Evolutionary conservation across 2,888 invertebrate species (phyloP), one percentile per base, ranked within the genome.

Genomic region (Drosophila longiperda): DNA sequence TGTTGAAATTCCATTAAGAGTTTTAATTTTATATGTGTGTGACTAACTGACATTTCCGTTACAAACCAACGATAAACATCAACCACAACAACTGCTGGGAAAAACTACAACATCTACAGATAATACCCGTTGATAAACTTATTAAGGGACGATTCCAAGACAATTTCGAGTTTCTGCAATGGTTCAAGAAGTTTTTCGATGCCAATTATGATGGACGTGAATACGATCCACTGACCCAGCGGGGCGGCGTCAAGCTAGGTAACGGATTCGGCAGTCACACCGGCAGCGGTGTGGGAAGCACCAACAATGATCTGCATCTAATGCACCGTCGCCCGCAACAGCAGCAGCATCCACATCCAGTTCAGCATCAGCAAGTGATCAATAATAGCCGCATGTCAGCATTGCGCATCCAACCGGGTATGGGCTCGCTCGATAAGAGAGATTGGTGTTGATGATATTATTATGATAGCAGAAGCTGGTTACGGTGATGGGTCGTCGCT

Each of bases 141-240:
- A 98, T 99, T 93, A 99, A 99, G 94, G 99, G 98, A 92, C 96
- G 99, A 92, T 99, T 99, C 94, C 99, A 99, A 96, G 99, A 99
- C 95, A 99, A 99, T 95, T 99, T 99, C 95, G 99, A 99, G 95
- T 99, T 99, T 95, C 96, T 99, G 91, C 99, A 99, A 95, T 99
- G 99, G 99, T 99, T 99, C 95, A 99, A 99, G 96, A 99, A 99
- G 94, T 99, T 99, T 95, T 99, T 99, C 94, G 99, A 99, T 94
- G 99, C 99, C 87, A 99, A 99, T 95, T 99, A 99, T 94, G 98
- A 99, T 93, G 99, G 99, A 83, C 96, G 97, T 91, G 98, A 98
- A 87, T 99, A 99, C 94, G 98, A 99, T 93, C 97, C 98, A 63
- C 94, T 97, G 80, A 97, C 97, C 81, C 97, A 97, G 66, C 96